These are phyloP conservation scores for Danionella cerebrum DNA, from an alignment of 2,113 vertebrate genomes.

Conservation along the genomic window DNA sequence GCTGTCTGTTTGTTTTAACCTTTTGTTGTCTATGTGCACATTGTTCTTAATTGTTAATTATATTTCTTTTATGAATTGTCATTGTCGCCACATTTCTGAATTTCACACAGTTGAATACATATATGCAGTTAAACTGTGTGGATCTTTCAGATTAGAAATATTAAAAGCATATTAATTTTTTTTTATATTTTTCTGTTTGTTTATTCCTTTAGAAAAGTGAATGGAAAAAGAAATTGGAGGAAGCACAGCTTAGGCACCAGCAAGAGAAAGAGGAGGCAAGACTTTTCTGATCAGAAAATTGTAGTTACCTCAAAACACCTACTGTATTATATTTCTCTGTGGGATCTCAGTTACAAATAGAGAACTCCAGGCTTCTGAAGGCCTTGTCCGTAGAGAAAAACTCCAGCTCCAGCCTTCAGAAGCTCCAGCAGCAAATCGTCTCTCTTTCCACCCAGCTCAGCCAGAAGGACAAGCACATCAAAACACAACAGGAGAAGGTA, in stretches of 20 bases:
- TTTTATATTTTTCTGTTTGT: not conserved
- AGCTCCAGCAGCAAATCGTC: constrained; percentile 36
- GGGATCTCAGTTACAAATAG: constrained; percentile 48
- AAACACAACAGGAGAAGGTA: constrained; percentile 56
- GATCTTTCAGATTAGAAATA: no score
- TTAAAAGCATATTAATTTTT: no score
- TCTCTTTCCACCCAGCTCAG: constrained; percentile 38
- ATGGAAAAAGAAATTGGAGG: constrained; percentile 51
- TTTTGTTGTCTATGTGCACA: no score
- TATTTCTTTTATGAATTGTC: no score
- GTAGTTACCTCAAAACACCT: not conserved
- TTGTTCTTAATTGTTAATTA: no score
- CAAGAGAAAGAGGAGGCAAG: constrained; percentile 50
- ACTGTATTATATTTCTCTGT: constrained; percentile 8
- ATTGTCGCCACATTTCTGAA: no score
- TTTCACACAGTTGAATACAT: no score
- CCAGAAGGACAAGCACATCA: constrained; percentile 45
- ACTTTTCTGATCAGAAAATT: not conserved
- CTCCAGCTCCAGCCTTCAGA: constrained; percentile 20
- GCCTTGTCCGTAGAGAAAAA: constrained; percentile 49
- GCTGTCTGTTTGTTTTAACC: no score
- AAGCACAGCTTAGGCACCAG: constrained; percentile 40
- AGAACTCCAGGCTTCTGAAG: constrained; percentile 44
- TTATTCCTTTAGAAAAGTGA: constrained; percentile 49
- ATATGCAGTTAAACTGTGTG: no score